Conservation (phyloP, 2,113 vertebrate species). For the Dasyurus viverrinus region DNA sequence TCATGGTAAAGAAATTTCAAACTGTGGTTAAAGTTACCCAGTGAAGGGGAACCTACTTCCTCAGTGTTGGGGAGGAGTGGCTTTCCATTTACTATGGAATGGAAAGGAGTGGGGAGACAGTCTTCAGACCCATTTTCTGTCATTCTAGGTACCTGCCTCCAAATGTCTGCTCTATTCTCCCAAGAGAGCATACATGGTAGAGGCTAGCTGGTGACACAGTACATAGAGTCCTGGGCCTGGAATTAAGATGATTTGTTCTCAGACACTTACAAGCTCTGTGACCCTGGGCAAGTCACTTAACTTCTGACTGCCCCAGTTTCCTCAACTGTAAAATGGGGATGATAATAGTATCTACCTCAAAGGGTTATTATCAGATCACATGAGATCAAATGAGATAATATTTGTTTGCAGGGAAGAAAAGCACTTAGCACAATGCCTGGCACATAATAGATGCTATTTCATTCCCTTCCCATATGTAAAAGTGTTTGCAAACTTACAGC, state of each 20-base stretch:
- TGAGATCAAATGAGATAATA: background rate
- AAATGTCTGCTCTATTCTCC: background rate
- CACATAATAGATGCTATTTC: background rate
- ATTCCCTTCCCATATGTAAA: background rate
- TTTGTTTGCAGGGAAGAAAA: background rate
- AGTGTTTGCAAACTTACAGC: background rate
- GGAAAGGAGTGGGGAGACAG: background rate
- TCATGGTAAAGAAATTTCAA: background rate
- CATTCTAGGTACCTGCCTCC: background rate
- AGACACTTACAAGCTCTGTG: background rate
- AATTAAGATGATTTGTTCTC: background rate
- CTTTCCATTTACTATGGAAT: background rate
- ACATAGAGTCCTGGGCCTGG: background rate
- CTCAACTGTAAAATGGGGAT: background rate
- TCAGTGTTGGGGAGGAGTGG: background rate
- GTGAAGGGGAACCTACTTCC: background rate
- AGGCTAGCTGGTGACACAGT: slow-evolving; percentile 13
- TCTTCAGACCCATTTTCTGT: background rate
- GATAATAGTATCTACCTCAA: background rate
- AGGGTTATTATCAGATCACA: background rate
- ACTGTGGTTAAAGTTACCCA: background rate
- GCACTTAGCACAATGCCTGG: background rate
- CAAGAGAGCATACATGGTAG: background rate
- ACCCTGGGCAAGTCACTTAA: background rate
- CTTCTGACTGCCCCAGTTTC: background rate